A percentile compares a stretch with the other conserved stretches of the same genome.
Conservation (phyloP, 30 jellyfish, hydroid and myxozoan species). For the Phacellophora camtschatica region DNA sequence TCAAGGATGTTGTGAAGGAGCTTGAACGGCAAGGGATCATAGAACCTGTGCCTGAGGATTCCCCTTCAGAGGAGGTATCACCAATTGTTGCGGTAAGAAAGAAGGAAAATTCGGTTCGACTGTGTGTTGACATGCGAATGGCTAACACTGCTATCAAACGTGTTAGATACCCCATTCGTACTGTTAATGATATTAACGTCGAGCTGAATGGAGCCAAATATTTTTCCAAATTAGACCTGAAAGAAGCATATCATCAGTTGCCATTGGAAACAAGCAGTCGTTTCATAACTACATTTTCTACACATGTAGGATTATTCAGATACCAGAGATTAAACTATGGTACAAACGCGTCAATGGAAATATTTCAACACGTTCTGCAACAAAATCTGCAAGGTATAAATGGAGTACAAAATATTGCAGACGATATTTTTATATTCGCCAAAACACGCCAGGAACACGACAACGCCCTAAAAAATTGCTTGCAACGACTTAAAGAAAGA, state of each 20-base stretch:
- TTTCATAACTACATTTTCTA: conserved; percentile 12
- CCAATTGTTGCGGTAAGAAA: no score
- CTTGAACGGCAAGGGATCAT: not conserved
- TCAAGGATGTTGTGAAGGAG: not conserved
- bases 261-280: conserved; percentile 31
- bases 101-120: no score
- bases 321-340: no score
- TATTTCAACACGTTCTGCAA: not conserved
- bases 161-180: no score
- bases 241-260: conserved; percentile 27
- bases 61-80: not conserved
- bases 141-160: no score
- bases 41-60: conserved; percentile 1
- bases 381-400: not conserved
- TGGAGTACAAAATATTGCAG: conserved; percentile 1
- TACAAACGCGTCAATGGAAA: no score
- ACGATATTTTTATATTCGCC: not conserved
- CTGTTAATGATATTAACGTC: not conserved
- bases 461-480: not conserved
- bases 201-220: not conserved
- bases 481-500: conserved; percentile 4
- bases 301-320: conserved; percentile 7
- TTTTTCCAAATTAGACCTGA: not conserved
- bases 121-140: no score
- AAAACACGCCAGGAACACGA: conserved; percentile 14